Evolutionary conservation across 2,797 vertebrate genomes (phyloP).

Genomic region (Clarias pachynema): DNA sequence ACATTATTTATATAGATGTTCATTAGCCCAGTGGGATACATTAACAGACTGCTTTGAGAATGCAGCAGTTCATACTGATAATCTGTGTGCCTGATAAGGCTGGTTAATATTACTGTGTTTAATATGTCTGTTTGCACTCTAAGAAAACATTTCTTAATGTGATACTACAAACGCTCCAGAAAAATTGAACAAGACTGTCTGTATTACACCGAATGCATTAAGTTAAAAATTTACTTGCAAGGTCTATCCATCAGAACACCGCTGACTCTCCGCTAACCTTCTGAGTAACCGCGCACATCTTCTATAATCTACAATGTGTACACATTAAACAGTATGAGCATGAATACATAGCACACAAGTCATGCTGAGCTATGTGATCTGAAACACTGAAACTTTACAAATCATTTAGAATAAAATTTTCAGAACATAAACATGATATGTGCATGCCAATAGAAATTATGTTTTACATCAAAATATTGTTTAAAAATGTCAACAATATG

Average conservation of each 20-base stretch:
- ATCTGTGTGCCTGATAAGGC: slow-evolving; percentile 21
- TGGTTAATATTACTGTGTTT: neutral
- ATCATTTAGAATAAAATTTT: neutral
- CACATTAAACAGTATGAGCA: slow-evolving; percentile 18
- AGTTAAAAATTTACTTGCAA: slow-evolving; percentile 63
- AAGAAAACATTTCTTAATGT: slow-evolving; percentile 30
- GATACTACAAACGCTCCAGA: slow-evolving; percentile 22
- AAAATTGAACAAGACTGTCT: slow-evolving; percentile 6
- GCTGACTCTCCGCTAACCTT: slow-evolving; percentile 86
- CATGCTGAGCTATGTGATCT: neutral
- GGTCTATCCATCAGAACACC: slow-evolving; percentile 82
- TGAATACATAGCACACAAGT: neutral
- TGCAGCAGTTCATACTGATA: neutral
- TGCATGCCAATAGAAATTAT: neutral
- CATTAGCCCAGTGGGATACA: neutral
- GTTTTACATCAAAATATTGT: neutral
- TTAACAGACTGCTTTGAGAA: slow-evolving; percentile 9
- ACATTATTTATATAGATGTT: slow-evolving; percentile 1
- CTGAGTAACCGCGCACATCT: slow-evolving; percentile 91
- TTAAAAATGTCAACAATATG: neutral
- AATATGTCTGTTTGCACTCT: slow-evolving; percentile 31
- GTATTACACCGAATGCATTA: slow-evolving; percentile 2
- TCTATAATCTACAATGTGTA: slow-evolving; percentile 81
- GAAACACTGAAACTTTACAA: neutral
- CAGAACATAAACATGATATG: neutral